Evolutionary conservation across 2,888 invertebrate species (phyloP), one percentile per base, ranked within the genome.

Genomic region (Pycnomerus fuliginosus): DNA sequence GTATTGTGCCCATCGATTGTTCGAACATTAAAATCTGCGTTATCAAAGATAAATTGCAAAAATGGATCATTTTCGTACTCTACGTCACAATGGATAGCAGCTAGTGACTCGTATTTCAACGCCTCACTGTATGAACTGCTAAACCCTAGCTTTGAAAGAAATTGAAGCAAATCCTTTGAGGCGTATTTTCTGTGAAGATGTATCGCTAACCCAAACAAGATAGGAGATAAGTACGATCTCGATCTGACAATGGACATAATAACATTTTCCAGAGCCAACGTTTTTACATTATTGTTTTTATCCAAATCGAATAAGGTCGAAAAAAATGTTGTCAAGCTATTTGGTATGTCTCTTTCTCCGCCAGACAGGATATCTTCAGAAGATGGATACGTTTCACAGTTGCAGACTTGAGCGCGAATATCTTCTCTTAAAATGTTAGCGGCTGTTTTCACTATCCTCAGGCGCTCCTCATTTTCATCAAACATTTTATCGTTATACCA

Each of bases 101-200:
- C 27, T 4, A 4, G 10, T 4, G 4, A 4, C 4, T 8, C 7
- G 10, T 8, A 27, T 8, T 17, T 28, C 20, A 41, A 32, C 15
- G 41, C 35, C 23, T 41, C 44, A 39, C 25, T 43, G 40, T 22
- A 43, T 37, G 48, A 48, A 27, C 23, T 20, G 11, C 27, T 30
- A 31, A 29, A 37, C 40, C 44, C 48, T 48, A 44, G 23, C 44
- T 36, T 35, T 33, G 11, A 8, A 5, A 20, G 4, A 8, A 8
- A 5, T 5, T 20, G 5, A 20, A 20, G 4, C 5, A 20, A 8
- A 20, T 20, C 5, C 8, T 8, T 20, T 4, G 20, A 20, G 8
- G 5, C 20, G 20, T 20, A 20, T 8, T 20, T 20, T 4, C 4
- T 5, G 8, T 20, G 20, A 20, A 20, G 20, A 20, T 20, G 20